Base-by-base conservation (phyloP, 2,888 invertebrate species). In the Rhaphigaster nebulosa region DNA sequence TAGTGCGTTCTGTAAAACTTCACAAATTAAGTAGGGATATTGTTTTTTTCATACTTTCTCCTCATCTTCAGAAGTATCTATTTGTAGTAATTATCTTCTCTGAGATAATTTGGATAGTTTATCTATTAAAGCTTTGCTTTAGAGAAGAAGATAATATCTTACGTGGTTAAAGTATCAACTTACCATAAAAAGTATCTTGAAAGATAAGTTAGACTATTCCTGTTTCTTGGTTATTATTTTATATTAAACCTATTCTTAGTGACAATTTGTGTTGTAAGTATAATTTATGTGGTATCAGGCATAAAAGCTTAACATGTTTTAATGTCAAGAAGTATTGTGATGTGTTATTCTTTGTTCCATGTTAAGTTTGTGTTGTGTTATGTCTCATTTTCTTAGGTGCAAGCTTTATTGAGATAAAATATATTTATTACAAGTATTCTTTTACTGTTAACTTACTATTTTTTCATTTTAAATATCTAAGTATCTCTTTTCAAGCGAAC, bases 391-490 rank as follows among this genome's bases (percentile, higher is more conserved):
- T 76, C 20, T 23, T 23, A 38, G 29, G 70, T 76, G 2, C 34
- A 76, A 76, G 70, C 70, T 76, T 76, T 76, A 38, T 76, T 76
- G 38, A 76, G 34, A 38, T 76, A 20, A 76, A 38, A 76, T 70
- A 60, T 34, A 70, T 76, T 76, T 0, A 34, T 70, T 34, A 34
- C 20, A 34, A 34, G 18, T 18, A 70, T 34, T 70, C 8, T 34
- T 34, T 70, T 29, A 29, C 15, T 29, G 15, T 65, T 29, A 56
- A 56, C 6, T 56, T 56, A 56, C 23, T 23, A 23, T 23, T 56
- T 56, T 56, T 23, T 56, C 54, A 23, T 56, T 23, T 56, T 56
- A 10, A 45, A 45, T 45, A n/a, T n/a, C n/a, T n/a, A n/a, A n/a
- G n/a, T n/a, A n/a, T n/a, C n/a, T n/a, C n/a, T n/a, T n/a, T n/a